These are phyloP conservation scores for Acanthopagrus latus DNA, from an alignment of 2,797 vertebrate genomes.

Conservation along the genomic window DNA sequence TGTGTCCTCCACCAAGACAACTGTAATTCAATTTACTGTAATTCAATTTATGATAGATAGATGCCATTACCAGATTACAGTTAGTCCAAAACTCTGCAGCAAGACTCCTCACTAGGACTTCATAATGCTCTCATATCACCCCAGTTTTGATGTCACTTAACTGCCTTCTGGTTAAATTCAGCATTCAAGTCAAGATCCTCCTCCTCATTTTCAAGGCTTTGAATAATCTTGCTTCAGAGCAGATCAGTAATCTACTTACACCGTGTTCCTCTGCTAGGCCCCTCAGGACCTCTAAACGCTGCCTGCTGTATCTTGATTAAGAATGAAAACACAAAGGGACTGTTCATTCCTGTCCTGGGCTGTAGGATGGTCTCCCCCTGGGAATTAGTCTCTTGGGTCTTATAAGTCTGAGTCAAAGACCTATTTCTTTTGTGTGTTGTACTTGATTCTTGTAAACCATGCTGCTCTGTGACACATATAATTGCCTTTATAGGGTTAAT, in stretches of 20 bases:
- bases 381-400: background rate
- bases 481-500: background rate
- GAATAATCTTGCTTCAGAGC: background rate
- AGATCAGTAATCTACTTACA: background rate
- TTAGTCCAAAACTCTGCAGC: background rate
- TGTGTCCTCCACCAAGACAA: background rate
- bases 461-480: background rate
- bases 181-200: background rate
- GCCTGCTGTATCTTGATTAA: background rate
- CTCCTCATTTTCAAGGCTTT: background rate
- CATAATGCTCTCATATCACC: background rate
- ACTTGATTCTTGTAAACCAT: background rate
- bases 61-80: background rate
- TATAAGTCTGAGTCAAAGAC: background rate
- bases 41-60: background rate
- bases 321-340: background rate
- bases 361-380: background rate
- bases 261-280: background rate
- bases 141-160: background rate
- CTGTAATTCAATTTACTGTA: background rate
- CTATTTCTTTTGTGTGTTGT: background rate
- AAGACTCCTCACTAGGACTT: background rate
- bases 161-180: background rate
- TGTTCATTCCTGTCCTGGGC: background rate
- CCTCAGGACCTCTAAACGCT: background rate